These are phyloP conservation scores for Intellagama lesueurii DNA, from an alignment of 2,797 vertebrate genomes.

Conservation along the genomic window DNA sequence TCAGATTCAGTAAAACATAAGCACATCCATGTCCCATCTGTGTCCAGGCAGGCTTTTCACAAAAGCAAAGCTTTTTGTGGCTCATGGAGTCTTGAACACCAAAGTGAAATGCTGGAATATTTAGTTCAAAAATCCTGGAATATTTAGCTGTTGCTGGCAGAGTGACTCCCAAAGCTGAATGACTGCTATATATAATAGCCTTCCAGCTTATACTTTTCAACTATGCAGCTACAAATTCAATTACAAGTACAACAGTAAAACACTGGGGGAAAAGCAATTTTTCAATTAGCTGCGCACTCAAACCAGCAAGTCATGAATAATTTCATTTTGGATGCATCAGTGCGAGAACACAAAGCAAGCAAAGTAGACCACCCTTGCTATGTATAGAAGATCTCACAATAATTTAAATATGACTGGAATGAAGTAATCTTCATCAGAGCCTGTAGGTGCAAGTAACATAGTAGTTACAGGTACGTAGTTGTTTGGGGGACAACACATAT, in stretches of 20 bases:
- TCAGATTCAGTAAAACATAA: not conserved
- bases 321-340: not conserved
- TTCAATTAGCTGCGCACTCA: not conserved
- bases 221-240: conserved; percentile 6
- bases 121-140: not conserved
- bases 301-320: not conserved
- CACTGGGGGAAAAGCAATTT: not conserved
- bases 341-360: not conserved
- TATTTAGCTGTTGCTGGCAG: not conserved
- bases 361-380: not conserved
- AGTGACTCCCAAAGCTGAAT: not conserved
- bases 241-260: conserved; percentile 6
- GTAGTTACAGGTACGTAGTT: no score
- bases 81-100: not conserved
- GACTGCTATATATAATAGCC: not conserved
- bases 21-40: not conserved
- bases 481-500: no score
- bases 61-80: not conserved
- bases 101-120: not conserved
- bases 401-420: not conserved
- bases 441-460: no score
- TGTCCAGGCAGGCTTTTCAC: not conserved
- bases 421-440: not conserved
- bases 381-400: not conserved
- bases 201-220: not conserved